A percentile compares a stretch with the other conserved stretches of the same genome.
phyloP scores from a whole-genome alignment of 2,797 vertebrate species.

The Echeneis naucrates region DNA sequence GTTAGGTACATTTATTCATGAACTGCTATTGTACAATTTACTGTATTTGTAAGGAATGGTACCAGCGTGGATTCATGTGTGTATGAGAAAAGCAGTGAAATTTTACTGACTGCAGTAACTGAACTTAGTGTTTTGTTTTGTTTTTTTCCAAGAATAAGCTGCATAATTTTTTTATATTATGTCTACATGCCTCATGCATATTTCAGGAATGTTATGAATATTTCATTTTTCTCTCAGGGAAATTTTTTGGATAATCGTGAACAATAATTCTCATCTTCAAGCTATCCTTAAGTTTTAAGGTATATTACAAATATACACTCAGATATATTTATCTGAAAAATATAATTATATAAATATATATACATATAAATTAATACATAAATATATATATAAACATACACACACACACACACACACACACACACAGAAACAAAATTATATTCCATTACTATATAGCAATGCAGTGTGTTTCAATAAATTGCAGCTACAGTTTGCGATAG shows the following conservation, averaged over 20 bases:
- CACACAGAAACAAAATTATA: neutral
- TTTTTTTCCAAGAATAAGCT: neutral
- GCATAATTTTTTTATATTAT: neutral
- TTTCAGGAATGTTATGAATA: slow-evolving; percentile 9
- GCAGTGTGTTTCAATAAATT: neutral
- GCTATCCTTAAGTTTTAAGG: neutral
- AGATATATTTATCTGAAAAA: too few relatives aligned
- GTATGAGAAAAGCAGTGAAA: neutral
- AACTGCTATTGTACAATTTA: neutral
- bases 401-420: too few relatives aligned
- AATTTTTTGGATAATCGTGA: slow-evolving; percentile 4
- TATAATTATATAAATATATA: too few relatives aligned
- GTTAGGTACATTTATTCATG: neutral
- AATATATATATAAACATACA: too few relatives aligned
- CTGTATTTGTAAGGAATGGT: neutral
- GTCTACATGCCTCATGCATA: neutral
- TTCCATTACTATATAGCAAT: neutral
- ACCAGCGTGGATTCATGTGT: neutral
- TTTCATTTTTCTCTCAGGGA: slow-evolving; percentile 8
- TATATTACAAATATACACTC: too few relatives aligned
- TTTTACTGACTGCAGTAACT: neutral
- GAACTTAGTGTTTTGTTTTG: neutral
- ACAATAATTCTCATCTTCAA: neutral
- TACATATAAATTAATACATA: too few relatives aligned
- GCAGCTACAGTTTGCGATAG: neutral